Evolutionary conservation across 1,140 invertebrate genomes (phyloP).

Genomic region (Cardiocondyla obscurior): DNA sequence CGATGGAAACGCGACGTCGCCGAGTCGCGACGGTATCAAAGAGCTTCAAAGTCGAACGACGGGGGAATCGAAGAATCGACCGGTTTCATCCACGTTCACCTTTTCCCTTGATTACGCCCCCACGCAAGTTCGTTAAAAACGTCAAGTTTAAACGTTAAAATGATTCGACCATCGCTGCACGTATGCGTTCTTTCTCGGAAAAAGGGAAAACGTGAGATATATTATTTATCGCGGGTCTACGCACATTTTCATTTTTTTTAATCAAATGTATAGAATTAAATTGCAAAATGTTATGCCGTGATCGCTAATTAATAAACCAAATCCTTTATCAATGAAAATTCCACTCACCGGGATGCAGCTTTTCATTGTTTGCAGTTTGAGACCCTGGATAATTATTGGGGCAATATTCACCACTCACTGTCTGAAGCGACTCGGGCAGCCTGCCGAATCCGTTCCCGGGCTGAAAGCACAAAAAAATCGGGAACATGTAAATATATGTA

Average conservation of each 20-base stretch:
- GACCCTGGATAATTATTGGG: constrained; percentile 60
- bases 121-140: constrained; percentile 34
- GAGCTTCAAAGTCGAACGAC: constrained; percentile 63
- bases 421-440: constrained; percentile 67
- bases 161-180: background rate
- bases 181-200: background rate
- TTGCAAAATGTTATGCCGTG: background rate
- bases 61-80: constrained; percentile 44
- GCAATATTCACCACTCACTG: constrained; percentile 57
- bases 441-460: constrained; percentile 70
- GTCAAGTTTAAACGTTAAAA: background rate
- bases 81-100: constrained; percentile 48
- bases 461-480: constrained; percentile 66
- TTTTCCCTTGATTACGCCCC: constrained; percentile 51
- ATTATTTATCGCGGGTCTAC: no score
- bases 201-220: background rate
- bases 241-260: background rate
- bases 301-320: background rate
- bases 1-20: constrained; percentile 53
- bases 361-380: constrained; percentile 55
- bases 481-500: no score
- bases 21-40: constrained; percentile 64
- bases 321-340: background rate
- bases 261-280: constrained; percentile 3
- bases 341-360: constrained; percentile 66